phyloP scores from a whole-genome alignment of 2,888 invertebrate genomes.

The Chironomus riparius region DNA sequence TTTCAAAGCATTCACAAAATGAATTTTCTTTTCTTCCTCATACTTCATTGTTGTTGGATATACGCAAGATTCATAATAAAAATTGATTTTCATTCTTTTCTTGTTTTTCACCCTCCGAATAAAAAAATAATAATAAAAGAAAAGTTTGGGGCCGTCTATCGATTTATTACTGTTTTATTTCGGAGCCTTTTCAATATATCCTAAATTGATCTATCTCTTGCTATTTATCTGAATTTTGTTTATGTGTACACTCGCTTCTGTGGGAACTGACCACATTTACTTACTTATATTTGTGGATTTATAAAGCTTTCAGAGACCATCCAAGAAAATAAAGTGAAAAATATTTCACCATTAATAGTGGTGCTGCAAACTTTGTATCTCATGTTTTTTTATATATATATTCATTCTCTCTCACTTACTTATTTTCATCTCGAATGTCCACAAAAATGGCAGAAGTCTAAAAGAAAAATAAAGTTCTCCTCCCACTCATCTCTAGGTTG shows the following conservation, averaged over 20 bases:
- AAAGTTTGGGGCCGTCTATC: not conserved
- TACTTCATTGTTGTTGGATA: too few species aligned
- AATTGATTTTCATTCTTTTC: too few species aligned
- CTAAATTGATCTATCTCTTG: slow-evolving; percentile 1
- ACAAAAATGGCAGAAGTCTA: too few species aligned
- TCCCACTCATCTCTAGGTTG: too few species aligned
- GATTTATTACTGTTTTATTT: not conserved
- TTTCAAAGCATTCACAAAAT: too few species aligned
- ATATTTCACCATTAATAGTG: not conserved
- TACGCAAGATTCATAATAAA: too few species aligned
- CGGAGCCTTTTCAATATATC: not conserved
- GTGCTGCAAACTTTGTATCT: not conserved
- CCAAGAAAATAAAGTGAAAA: not conserved
- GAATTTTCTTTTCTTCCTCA: too few species aligned
- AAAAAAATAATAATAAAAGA: not conserved
- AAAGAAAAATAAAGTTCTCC: too few species aligned
- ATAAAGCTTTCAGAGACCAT: not conserved
- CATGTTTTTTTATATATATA: not conserved
- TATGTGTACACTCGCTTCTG: not conserved
- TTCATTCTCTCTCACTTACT: not conserved
- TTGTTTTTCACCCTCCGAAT: not conserved
- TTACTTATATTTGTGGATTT: not conserved
- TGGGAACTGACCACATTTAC: not conserved
- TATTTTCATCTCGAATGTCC: too few species aligned
- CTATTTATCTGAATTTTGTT: slow-evolving; percentile 1